Evolutionary conservation across 2,113 vertebrate species (phyloP).

Genomic region (Oncorhynchus tshawytscha): DNA sequence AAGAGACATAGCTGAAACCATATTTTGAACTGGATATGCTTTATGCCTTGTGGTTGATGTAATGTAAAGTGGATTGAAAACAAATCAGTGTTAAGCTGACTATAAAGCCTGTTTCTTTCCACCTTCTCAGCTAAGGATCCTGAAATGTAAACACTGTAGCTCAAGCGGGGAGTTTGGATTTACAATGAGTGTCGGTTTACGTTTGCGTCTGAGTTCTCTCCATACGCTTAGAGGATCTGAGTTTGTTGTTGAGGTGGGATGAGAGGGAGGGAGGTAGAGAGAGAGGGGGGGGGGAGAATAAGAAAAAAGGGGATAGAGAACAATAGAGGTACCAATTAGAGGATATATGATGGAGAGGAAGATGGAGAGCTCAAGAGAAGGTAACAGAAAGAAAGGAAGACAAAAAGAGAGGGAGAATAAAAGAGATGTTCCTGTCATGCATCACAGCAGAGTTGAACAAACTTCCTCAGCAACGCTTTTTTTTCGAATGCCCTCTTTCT

Average conservation of each 20-base stretch:
- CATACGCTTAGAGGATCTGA: no score
- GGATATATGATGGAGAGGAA: background rate
- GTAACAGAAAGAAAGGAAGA: no score
- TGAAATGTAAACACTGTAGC: background rate
- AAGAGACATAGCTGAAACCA: no score
- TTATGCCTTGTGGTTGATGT: background rate
- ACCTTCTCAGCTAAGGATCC: slow-evolving; percentile 23
- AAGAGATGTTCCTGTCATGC: no score
- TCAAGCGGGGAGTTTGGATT: background rate
- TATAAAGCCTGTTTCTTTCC: background rate
- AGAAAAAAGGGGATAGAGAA: no score
- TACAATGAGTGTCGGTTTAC: background rate
- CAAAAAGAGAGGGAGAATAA: no score
- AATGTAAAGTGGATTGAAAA: background rate
- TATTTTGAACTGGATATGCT: no score
- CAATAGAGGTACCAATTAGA: no score
- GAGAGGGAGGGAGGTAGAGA: no score
- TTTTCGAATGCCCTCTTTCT: slow-evolving; percentile 26
- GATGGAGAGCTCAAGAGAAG: background rate
- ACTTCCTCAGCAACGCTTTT: slow-evolving; percentile 44
- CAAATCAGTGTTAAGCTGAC: no score
- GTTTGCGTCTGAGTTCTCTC: background rate
- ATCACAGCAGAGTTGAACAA: slow-evolving; percentile 36
- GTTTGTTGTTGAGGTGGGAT: no score
- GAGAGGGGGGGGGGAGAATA: no score